phyloP scores from a whole-genome alignment of 2,888 invertebrate genomes.

The Lithophane semibrunnea region DNA sequence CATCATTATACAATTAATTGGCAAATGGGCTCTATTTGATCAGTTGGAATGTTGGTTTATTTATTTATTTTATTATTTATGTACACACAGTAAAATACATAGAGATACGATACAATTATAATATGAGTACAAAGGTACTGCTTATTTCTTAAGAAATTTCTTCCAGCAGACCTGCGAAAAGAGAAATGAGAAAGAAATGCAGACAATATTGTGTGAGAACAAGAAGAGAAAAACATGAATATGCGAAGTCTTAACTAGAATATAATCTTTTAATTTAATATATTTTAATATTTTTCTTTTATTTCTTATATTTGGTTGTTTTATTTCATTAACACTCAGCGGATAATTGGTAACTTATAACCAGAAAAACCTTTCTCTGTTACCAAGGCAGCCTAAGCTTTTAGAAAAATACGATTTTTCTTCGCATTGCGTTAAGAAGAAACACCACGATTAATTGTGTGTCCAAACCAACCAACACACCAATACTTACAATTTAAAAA shows the following conservation, averaged over 20 bases:
- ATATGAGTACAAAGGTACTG: no score
- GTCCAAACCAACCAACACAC: neutral
- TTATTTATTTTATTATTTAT: no score
- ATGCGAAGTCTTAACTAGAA: no score
- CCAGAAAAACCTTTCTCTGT: constrained; percentile 22
- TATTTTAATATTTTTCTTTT: no score
- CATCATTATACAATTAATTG: constrained; percentile 14
- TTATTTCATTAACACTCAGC: constrained; percentile 13
- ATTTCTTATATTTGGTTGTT: neutral
- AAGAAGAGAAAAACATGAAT: no score
- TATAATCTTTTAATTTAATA: no score
- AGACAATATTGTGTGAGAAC: no score
- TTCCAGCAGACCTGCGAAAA: no score
- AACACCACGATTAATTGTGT: neutral
- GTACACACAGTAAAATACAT: no score
- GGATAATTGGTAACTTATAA: constrained; percentile 4
- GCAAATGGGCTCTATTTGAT: constrained; percentile 2
- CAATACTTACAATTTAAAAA: neutral
- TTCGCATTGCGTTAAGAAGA: neutral
- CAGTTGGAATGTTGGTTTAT: neutral
- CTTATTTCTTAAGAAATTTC: no score
- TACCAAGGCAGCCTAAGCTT: neutral
- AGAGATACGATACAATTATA: no score
- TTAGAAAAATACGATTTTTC: constrained; percentile 5
- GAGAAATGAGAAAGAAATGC: no score